These are phyloP conservation scores for Caprella mutica DNA, from an alignment of 2,888 invertebrate species.

Conservation along the genomic window DNA sequence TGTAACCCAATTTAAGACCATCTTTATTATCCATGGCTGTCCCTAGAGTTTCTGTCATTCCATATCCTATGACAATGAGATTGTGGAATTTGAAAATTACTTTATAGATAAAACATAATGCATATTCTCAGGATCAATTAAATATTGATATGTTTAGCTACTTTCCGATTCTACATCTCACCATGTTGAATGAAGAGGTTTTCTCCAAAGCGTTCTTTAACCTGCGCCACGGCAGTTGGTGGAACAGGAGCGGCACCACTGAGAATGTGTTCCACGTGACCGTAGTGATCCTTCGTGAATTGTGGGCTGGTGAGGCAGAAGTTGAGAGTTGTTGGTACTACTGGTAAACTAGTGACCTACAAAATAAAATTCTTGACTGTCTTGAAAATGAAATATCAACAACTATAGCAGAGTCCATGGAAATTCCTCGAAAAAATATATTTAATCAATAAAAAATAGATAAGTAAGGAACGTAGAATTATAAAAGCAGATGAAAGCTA, in stretches of 20 bases:
- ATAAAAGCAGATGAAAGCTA: neutral
- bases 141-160: no score
- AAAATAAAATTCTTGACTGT: neutral
- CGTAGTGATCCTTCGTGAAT: neutral
- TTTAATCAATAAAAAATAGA: neutral
- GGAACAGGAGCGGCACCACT: conserved; percentile 1
- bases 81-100: no score
- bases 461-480: neutral
- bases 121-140: no score
- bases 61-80: no score
- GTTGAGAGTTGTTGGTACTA: neutral
- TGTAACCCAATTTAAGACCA: conserved; percentile 9
- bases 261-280: neutral
- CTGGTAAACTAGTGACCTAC: conserved; percentile 2
- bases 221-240: neutral
- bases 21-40: conserved; percentile 48
- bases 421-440: neutral
- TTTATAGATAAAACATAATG: no score
- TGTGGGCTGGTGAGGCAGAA: neutral
- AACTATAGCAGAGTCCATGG: no score
- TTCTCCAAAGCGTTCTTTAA: neutral
- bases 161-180: no score
- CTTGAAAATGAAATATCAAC: neutral
- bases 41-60: conserved; percentile 54
- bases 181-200: neutral